A percentile compares a stretch with the other conserved stretches of the same genome.
These are phyloP conservation scores for Dugesia japonica DNA, from an alignment of 2,888 invertebrate genomes.

Conservation along the genomic window DNA sequence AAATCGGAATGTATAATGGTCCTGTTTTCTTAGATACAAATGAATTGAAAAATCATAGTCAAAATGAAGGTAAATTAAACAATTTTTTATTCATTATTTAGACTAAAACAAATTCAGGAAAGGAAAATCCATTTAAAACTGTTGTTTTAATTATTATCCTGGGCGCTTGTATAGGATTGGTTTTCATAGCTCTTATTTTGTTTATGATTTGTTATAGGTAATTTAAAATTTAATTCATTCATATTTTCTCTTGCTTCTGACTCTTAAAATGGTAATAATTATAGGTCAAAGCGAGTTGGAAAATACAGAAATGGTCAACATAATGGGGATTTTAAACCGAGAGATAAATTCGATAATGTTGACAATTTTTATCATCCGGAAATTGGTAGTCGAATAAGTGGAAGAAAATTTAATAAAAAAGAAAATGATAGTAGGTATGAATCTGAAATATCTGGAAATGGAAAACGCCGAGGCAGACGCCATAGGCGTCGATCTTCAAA, in stretches of 20 bases:
- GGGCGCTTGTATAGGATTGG: conserved; percentile 13
- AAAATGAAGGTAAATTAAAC: background rate
- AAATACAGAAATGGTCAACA: background rate
- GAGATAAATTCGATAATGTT: background rate
- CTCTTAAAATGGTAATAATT: background rate
- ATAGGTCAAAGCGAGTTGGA: background rate
- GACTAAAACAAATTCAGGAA: too few relatives aligned
- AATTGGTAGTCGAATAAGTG: background rate
- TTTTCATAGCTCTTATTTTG: conserved; percentile 6
- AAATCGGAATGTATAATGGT: conserved; percentile 10
- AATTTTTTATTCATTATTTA: too few relatives aligned
- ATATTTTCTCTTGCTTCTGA: background rate
- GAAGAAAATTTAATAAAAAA: background rate
- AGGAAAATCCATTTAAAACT: conserved; percentile 14
- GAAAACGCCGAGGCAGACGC: background rate
- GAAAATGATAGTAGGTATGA: background rate
- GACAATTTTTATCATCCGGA: background rate
- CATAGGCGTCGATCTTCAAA: background rate
- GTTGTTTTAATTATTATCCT: conserved; percentile 23
- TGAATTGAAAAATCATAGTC: too few relatives aligned
- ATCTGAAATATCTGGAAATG: background rate
- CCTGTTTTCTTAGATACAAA: background rate
- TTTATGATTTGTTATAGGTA: conserved; percentile 31
- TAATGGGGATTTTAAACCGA: background rate
- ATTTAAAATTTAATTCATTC: background rate